Percentiles rank a stretch among this genome's conserved stretches.
Evolutionary conservation across 2,797 vertebrate species (phyloP).

Genomic region (Hypotaenidia okinawae): DNA sequence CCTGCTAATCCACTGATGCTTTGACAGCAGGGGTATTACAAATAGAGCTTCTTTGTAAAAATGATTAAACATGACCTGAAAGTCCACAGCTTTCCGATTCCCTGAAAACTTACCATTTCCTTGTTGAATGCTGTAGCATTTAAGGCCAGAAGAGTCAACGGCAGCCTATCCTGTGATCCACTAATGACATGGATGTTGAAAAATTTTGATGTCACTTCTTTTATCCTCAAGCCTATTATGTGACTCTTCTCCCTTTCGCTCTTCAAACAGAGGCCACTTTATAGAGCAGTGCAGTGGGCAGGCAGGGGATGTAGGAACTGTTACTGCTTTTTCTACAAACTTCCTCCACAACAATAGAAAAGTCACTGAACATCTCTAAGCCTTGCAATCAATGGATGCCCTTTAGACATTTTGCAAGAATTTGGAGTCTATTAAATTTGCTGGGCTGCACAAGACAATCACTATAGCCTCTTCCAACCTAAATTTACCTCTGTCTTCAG

Average conservation of each 20-base stretch:
- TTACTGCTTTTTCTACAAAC: not conserved
- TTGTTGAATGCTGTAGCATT: not conserved
- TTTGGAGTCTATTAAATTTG: not conserved
- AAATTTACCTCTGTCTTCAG: not conserved
- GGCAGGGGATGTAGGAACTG: not conserved
- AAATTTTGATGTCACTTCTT: slow-evolving; percentile 60
- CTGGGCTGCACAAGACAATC: not conserved
- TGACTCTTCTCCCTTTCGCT: not conserved
- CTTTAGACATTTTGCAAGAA: not conserved
- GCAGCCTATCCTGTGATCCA: slow-evolving; percentile 38
- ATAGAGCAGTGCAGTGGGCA: not conserved
- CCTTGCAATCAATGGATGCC: not conserved
- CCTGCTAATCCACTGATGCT: slow-evolving; percentile 44
- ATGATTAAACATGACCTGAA: slow-evolving; percentile 47
- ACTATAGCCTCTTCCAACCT: not conserved
- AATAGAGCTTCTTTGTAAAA: slow-evolving; percentile 20
- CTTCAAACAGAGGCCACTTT: slow-evolving; percentile 32
- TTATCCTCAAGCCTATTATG: slow-evolving; percentile 55
- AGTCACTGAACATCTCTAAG: not conserved
- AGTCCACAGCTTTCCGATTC: not conserved
- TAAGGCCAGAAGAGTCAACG: slow-evolving; percentile 2
- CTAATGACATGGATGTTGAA: slow-evolving; percentile 50
- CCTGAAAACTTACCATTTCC: slow-evolving; percentile 23
- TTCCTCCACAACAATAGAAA: not conserved
- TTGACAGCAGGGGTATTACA: slow-evolving; percentile 34